phyloP scores from a whole-genome alignment of 2,113 vertebrate species.

The Mesoclemmys tuberculata region DNA sequence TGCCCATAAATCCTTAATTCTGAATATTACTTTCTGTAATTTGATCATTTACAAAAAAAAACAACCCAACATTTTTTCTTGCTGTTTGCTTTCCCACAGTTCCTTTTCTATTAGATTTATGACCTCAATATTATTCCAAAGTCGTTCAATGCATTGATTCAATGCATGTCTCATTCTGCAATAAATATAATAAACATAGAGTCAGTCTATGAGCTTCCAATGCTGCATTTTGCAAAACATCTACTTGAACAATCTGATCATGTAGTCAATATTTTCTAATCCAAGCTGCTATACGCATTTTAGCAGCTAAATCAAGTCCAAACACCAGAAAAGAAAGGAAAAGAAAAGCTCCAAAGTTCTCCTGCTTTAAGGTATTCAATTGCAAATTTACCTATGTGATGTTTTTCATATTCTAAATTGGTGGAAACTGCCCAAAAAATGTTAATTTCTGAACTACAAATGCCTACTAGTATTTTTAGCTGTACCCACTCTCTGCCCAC shows the following conservation, averaged over 20 bases:
- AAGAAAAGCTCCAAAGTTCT: background rate
- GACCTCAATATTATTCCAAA: background rate
- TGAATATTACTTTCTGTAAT: background rate
- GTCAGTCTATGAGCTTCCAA: background rate
- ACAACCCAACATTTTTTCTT: background rate
- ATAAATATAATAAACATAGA: background rate
- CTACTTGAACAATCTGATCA: background rate
- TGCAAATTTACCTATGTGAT: background rate
- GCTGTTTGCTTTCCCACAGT: background rate
- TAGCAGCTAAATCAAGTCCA: background rate
- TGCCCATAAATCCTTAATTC: background rate
- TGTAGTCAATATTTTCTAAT: background rate
- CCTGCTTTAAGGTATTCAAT: rapidly evolving
- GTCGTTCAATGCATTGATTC: background rate
- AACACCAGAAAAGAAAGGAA: background rate
- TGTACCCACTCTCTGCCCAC: background rate
- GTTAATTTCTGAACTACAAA: background rate
- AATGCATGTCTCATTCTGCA: background rate
- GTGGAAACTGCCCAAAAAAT: background rate
- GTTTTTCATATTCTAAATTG: background rate
- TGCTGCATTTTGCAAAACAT: background rate
- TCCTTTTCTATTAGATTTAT: background rate
- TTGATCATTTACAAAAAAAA: background rate
- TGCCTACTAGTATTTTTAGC: background rate
- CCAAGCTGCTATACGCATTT: background rate